Evolutionary conservation across 2,113 vertebrate species (phyloP), one percentile per base, ranked within the genome.

Genomic region (Xiphophorus hellerii): DNA sequence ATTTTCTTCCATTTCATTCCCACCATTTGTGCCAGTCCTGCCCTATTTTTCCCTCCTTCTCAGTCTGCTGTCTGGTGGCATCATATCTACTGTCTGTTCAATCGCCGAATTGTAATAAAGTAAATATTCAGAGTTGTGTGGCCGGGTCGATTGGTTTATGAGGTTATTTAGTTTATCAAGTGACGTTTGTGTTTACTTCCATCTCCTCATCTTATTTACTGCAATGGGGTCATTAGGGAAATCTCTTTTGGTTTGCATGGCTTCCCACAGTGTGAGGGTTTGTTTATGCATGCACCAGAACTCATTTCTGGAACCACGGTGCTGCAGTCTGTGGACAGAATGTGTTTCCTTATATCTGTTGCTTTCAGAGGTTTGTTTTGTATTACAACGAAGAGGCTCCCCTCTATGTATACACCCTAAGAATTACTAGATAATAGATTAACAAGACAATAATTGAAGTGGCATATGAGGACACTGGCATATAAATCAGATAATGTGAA

Each of bases 261-360:
- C 42, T 51, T 73, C 30, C 62, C 5, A 1, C 62, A 31, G 78
- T 67, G 71, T 65, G 30, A 13, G 9, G 22, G 63, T 83, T 88
- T 87, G 75, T 90, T 89, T 83, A 73, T 83, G 42, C 17, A 73
- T 66, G 51, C 76, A 75, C 14, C 73, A n/a, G 66, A 80, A 71
- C 78, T 73, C 61, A 75, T 64, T 62, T 82, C 60, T 74, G 44
- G 65, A 74, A 54, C 30, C 66, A 28, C 48, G 9, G 37, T 31
- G 73, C 67, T 28, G 63, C 31, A 68, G 54, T 74, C 72, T 69
- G 75, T 70, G 42, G 65, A 76, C 76, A 82, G 86, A 87, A 92
- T 82, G 69, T 87, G 62, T 58, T 27, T 44, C 33, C 82, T 67
- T 44, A 35, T 17, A 82, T 69, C 37, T 42, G 27, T 63, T 66